Conservation (phyloP, 2,888 invertebrate species). For the Rhimphoctona megacephalus region DNA sequence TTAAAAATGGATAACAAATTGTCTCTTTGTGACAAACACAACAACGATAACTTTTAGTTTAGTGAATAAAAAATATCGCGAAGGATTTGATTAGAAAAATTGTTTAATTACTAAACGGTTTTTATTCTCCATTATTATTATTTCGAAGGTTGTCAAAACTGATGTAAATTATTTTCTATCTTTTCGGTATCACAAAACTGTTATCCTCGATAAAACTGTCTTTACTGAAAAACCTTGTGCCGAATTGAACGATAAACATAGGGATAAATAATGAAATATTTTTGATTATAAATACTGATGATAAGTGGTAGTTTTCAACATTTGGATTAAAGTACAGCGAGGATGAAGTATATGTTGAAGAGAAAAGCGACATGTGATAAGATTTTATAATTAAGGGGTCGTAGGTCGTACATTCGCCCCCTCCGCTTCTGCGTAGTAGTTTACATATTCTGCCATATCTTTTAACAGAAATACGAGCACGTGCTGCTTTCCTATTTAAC, state of each 20-base stretch:
- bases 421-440: constrained; percentile 21
- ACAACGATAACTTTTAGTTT: too few species aligned
- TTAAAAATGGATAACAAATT: neutral
- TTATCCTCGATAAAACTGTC: too few species aligned
- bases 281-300: neutral
- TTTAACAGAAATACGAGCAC: constrained; percentile 38
- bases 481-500: constrained; percentile 43
- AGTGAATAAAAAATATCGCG: too few species aligned
- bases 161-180: neutral
- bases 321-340: constrained; percentile 8
- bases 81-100: too few species aligned
- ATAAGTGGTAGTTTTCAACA: constrained; percentile 35
- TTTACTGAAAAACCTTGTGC: too few species aligned
- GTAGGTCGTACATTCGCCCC: constrained; percentile 55
- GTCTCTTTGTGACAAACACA: neutral
- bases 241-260: neutral
- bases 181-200: too few species aligned
- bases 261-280: neutral
- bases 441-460: constrained; percentile 13
- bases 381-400: constrained; percentile 58
- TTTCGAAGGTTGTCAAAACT: neutral
- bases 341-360: constrained; percentile 11
- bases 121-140: neutral
- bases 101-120: too few species aligned
- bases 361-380: constrained; percentile 51